Base-by-base conservation (phyloP, 2,888 invertebrate genomes). In the Parnassius glacialis region DNA sequence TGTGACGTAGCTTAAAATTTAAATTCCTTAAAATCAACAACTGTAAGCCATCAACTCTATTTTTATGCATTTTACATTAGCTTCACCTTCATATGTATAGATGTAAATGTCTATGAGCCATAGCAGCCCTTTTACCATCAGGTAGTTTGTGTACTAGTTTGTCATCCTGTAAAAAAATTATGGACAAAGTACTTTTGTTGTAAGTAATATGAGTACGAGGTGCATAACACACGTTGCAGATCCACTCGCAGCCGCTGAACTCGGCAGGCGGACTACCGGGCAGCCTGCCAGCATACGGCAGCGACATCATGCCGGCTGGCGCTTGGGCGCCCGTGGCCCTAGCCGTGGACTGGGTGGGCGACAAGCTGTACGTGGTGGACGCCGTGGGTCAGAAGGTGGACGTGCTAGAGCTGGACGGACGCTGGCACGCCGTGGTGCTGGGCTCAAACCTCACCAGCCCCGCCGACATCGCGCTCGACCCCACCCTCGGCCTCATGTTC, bases 311-410 rank as follows among this genome's bases (percentile, higher is more conserved):
- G 0, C 88, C 96, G 43, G 94, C 97, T 0, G 97, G 96, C 0
- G 96, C 96, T 0, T 97, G 97, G 97, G 93, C 96, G 0, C 98
- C 98, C 0, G 95, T 97, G 0, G 96, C 97, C 0, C 83, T 99
- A 57, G 98, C 99, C 10, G 96, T 99, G 13, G 99, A 99, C 89
- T 99, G 99, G 98, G 95, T 99, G 52, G 98, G 98, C 0, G 96
- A 98, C 82, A 99, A 98, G 82, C 92, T 99, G 10, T 99, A 99
- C 86, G 97, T 98, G 20, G 97, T 97, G 0, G 99, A 99, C 83
- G 94, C 96, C 20, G 93, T 97, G 25, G 98, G 98, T 0, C 97
- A 98, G 82, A 97, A 90, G 79, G 95, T 99, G 62, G 98, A 98
- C 80, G 96, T 99, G 0, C 97, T 98, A 79, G 97, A 98, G 81